Conservation (phyloP, 2,888 invertebrate species). For the Oasisia sp. region DNA sequence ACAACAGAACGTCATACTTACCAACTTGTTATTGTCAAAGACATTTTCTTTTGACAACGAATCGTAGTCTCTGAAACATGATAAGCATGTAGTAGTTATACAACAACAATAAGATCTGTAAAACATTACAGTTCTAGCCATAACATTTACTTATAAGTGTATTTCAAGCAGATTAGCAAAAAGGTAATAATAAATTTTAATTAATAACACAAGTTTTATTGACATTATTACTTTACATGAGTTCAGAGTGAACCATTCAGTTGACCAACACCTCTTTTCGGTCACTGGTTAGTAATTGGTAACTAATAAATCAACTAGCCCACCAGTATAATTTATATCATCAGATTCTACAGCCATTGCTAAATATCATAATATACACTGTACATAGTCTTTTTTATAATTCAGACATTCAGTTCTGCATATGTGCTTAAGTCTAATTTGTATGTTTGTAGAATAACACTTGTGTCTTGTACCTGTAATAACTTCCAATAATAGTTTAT, state of each 20-base stretch:
- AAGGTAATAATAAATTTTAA: slow-evolving; percentile 21
- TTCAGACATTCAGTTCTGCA: no score
- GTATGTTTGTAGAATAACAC: background rate
- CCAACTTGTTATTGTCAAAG: slow-evolving; percentile 81
- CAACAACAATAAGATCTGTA: background rate
- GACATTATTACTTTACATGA: background rate
- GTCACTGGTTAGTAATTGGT: no score
- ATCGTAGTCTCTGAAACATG: slow-evolving; percentile 80
- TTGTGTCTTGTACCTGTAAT: background rate
- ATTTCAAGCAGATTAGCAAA: background rate
- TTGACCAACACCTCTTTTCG: background rate
- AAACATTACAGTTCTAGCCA: background rate
- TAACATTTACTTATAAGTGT: background rate
- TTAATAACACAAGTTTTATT: no score
- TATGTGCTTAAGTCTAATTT: background rate
- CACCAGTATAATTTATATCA: background rate
- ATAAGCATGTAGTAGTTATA: background rate
- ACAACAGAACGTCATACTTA: slow-evolving; percentile 45
- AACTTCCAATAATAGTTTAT: background rate
- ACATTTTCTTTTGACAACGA: slow-evolving; percentile 86
- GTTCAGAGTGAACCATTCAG: background rate
- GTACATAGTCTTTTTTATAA: no score
- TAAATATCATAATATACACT: background rate
- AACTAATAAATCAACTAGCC: slow-evolving; percentile 8
- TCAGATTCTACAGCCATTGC: no score